A percentile compares a stretch with the other conserved stretches of the same genome.
These are phyloP conservation scores for Pinctada fucata DNA, from an alignment of 2,888 invertebrate genomes.

Conservation along the genomic window DNA sequence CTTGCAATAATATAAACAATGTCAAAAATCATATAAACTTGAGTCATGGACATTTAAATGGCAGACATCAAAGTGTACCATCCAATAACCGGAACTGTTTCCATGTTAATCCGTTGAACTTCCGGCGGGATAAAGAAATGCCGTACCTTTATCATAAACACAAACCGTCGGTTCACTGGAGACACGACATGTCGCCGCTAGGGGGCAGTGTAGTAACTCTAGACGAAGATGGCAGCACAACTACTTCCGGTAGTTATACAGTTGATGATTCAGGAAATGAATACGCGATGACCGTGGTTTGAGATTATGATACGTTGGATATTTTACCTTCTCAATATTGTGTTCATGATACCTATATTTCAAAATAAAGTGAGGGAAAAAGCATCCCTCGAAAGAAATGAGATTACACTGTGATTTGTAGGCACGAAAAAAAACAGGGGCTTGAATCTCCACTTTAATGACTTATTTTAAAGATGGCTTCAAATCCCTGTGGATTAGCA, in stretches of 20 bases:
- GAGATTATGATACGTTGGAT: neutral
- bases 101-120: neutral
- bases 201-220: slow-evolving; percentile 35
- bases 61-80: neutral
- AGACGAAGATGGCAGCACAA: slow-evolving; percentile 62
- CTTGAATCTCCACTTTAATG: too few relatives aligned
- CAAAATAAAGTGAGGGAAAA: too few relatives aligned
- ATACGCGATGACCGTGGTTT: neutral
- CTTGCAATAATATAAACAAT: neutral
- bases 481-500: too few relatives aligned
- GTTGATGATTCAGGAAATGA: slow-evolving; percentile 50
- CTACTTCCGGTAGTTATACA: slow-evolving; percentile 69
- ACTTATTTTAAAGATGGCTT: too few relatives aligned
- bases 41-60: neutral
- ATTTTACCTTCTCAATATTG: too few relatives aligned
- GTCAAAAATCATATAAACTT: neutral
- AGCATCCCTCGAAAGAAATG: too few relatives aligned
- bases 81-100: neutral
- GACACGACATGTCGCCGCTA: slow-evolving; percentile 20
- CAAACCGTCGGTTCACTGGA: slow-evolving; percentile 27
- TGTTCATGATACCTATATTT: too few relatives aligned
- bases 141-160: slow-evolving; percentile 38
- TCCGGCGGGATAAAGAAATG: slow-evolving; percentile 6
- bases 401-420: too few relatives aligned
- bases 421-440: too few relatives aligned